phyloP scores from a whole-genome alignment of 2,888 invertebrate species.

The Acronicta leporina region DNA sequence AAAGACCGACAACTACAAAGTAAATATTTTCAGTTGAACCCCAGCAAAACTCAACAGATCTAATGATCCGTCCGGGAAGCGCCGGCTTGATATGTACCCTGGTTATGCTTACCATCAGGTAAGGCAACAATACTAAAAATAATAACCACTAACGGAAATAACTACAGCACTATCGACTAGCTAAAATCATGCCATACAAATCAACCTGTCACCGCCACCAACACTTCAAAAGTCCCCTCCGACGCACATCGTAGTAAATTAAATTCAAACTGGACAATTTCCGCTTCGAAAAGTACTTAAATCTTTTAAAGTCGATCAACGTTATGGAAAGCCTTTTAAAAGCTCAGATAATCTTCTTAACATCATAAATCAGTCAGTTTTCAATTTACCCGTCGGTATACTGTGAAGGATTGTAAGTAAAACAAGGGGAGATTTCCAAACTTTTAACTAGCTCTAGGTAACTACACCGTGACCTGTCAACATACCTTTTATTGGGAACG shows the following conservation, averaged over 20 bases:
- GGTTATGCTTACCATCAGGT: no score
- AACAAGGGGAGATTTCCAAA: slow-evolving; percentile 62
- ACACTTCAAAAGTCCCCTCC: slow-evolving; percentile 13
- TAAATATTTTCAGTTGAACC: no score
- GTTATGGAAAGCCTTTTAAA: slow-evolving; percentile 54
- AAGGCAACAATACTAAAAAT: no score
- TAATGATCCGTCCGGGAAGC: no score
- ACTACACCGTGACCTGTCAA: slow-evolving; percentile 66
- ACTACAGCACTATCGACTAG: no score
- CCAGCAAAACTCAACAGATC: no score
- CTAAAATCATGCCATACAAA: slow-evolving; percentile 35
- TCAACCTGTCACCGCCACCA: slow-evolving; percentile 32
- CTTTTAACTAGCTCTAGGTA: slow-evolving; percentile 52
- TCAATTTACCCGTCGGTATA: slow-evolving; percentile 60
- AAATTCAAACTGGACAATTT: slow-evolving; percentile 33
- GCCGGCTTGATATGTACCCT: no score
- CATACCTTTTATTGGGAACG: slow-evolving; percentile 49
- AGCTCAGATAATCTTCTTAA: slow-evolving; percentile 46
- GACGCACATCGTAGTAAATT: slow-evolving; percentile 27
- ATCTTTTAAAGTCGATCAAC: slow-evolving; percentile 5
- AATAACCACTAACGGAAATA: no score
- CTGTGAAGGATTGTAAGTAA: slow-evolving; percentile 50
- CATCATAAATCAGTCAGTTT: slow-evolving; percentile 58
- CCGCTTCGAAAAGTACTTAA: slow-evolving; percentile 18
- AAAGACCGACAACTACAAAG: no score